Evolutionary conservation across 2,888 invertebrate species (phyloP), one percentile per base, ranked within the genome.

Genomic region (Nemurella pictetii): DNA sequence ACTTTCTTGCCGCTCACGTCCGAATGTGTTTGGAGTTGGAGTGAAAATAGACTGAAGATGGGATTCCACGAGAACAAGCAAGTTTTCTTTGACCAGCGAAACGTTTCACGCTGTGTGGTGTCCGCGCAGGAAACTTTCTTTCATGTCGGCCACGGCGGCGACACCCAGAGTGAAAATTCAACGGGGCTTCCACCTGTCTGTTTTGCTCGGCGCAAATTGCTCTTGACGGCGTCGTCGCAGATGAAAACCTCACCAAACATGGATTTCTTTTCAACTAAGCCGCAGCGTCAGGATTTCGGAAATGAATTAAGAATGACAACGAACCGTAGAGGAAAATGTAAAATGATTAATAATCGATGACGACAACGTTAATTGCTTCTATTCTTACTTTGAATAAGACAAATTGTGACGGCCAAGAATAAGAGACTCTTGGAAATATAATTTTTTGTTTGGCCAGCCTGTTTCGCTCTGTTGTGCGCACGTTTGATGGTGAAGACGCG

Each of bases 321-420:
- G 75, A 75, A 75, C 75, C 26, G 75, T 75, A n/a, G 26, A 26
- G 25, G 75, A 75, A n/a, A 75, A 75, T 75, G 15, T 75, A 75
- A 27, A 75, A 28, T 75, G 28, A 75, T 27, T 75, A 75, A 75
- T 75, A 27, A 5, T 27, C 28, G 75, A 75, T 75, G 75, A n/a
- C n/a, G 55, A 20, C 55, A 55, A 27, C 26, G 75, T 75, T 75
- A 75, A 75, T 75, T 75, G 75, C 75, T 75, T 75, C 75, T 25
- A 75, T 75, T 75, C 75, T 75, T 75, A 28, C 9, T 26, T 75
- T 75, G 75, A 75, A 75, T 75, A 75, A 75, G 75, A 75, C 75
- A 75, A 28, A 75, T 75, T 75, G 28, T 28, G 75, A 75, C n/a
- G 75, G 75, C 26, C 26, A 75, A 75, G 75, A 75, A 75, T 27